These are phyloP conservation scores for Amblyopsis rosae DNA, from an alignment of 2,113 vertebrate species.

Conservation along the genomic window DNA sequence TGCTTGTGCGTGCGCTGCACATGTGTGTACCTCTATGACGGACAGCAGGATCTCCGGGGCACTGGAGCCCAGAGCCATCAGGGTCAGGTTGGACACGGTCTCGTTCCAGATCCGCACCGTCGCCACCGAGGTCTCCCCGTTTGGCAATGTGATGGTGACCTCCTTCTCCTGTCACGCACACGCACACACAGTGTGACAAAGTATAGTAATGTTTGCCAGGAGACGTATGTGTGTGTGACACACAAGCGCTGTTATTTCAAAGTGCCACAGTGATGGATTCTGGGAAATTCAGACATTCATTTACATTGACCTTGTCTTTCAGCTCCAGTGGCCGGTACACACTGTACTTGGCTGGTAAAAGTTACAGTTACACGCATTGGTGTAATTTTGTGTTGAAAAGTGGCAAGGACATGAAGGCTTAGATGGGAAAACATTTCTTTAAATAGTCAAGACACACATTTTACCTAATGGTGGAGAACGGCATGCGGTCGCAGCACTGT, in stretches of 20 bases:
- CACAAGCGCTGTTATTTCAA: background rate
- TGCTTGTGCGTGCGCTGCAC: conserved; percentile 19
- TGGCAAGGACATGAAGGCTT: no score
- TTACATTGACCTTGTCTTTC: no score
- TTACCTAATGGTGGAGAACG: no score
- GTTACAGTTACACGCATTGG: no score
- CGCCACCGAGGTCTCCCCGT: conserved; percentile 90
- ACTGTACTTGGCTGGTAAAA: no score
- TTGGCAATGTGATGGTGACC: conserved; percentile 94
- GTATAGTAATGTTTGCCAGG: no score
- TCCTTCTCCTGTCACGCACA: conserved; percentile 87
- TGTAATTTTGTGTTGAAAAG: no score
- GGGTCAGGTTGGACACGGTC: conserved; percentile 92
- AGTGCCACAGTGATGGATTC: conserved; percentile 18
- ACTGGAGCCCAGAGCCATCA: conserved; percentile 94
- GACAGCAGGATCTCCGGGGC: conserved; percentile 94
- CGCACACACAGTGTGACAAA: background rate
- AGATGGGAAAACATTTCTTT: no score
- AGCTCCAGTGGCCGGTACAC: no score
- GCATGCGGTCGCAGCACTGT: no score
- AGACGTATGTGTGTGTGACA: background rate
- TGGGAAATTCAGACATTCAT: no score
- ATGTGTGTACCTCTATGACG: conserved; percentile 82
- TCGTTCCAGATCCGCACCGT: conserved; percentile 98
- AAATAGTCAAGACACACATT: no score